Evolutionary conservation across 2,797 vertebrate genomes (phyloP).

Genomic region (Mormyrops attenuatus): DNA sequence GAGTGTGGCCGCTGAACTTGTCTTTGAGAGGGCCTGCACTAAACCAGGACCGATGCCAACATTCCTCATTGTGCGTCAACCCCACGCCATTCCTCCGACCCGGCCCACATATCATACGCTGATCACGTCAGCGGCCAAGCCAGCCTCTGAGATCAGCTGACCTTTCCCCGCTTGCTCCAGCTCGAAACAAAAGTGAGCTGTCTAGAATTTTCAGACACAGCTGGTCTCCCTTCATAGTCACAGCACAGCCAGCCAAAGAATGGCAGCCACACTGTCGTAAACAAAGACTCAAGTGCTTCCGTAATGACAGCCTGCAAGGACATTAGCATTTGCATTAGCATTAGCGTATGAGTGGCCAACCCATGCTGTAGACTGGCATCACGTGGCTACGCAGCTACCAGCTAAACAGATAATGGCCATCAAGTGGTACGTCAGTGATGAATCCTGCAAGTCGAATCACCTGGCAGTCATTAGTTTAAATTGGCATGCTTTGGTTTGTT

Average conservation of each 20-base stretch:
- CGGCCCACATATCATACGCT: background rate
- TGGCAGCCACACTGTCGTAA: background rate
- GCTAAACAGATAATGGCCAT: background rate
- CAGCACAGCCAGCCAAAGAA: background rate
- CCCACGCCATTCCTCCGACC: background rate
- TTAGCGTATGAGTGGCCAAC: background rate
- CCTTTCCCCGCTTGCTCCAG: background rate
- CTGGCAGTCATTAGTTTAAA: background rate
- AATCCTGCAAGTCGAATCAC: background rate
- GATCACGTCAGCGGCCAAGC: background rate
- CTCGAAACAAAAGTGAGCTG: background rate
- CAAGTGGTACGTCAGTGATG: background rate
- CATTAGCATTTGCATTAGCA: background rate
- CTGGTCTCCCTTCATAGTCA: background rate
- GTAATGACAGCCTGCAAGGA: background rate
- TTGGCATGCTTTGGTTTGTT: background rate
- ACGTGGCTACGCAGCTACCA: background rate
- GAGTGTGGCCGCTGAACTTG: background rate
- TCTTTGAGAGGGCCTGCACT: background rate
- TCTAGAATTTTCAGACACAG: background rate
- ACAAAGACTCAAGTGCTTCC: background rate
- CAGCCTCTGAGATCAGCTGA: background rate
- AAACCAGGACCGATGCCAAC: background rate
- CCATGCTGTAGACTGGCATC: background rate
- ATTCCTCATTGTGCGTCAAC: background rate